A percentile compares a stretch with the other conserved stretches of the same genome.
phyloP scores from a whole-genome alignment of 2,797 vertebrate genomes.

The Falco naumanni region DNA sequence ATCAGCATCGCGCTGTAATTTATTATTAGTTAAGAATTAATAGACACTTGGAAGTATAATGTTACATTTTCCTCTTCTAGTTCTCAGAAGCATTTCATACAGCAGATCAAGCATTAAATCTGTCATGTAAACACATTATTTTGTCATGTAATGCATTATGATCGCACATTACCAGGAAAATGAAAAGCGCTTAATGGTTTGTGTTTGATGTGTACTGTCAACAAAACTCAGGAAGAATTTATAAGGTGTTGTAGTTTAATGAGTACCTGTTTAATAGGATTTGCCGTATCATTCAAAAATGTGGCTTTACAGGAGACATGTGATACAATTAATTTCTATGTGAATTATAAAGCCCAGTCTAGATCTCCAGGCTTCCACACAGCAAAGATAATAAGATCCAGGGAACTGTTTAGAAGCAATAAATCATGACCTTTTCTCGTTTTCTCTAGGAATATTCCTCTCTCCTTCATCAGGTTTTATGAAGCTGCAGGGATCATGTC shows the following conservation, averaged over 20 bases:
- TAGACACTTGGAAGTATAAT: conserved; percentile 61
- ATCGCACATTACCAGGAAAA: conserved; percentile 47
- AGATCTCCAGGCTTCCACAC: conserved; percentile 14
- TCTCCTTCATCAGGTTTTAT: conserved; percentile 44
- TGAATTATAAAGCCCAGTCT: conserved; percentile 53
- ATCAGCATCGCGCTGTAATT: conserved; percentile 53
- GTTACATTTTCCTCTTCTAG: conserved; percentile 54
- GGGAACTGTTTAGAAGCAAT: conserved; percentile 27
- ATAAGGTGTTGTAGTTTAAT: conserved; percentile 30
- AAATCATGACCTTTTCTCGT: conserved; percentile 17
- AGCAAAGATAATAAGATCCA: conserved; percentile 39
- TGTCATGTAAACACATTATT: conserved; percentile 62
- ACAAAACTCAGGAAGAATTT: conserved; percentile 53
- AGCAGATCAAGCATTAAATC: conserved; percentile 65
- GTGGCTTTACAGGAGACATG: conserved; percentile 21
- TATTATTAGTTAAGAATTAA: conserved; percentile 70
- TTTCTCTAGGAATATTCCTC: conserved; percentile 46
- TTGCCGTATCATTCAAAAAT: conserved; percentile 35
- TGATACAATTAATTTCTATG: conserved; percentile 32
- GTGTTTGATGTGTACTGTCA: conserved; percentile 55
- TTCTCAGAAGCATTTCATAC: conserved; percentile 39
- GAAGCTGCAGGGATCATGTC: conserved; percentile 5
- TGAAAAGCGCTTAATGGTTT: conserved; percentile 44
- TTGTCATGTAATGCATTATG: conserved; percentile 61
- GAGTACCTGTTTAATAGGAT: conserved; percentile 45